Base-by-base conservation (phyloP, 2,797 vertebrate genomes). In the Myoxocephalus aenaeus region DNA sequence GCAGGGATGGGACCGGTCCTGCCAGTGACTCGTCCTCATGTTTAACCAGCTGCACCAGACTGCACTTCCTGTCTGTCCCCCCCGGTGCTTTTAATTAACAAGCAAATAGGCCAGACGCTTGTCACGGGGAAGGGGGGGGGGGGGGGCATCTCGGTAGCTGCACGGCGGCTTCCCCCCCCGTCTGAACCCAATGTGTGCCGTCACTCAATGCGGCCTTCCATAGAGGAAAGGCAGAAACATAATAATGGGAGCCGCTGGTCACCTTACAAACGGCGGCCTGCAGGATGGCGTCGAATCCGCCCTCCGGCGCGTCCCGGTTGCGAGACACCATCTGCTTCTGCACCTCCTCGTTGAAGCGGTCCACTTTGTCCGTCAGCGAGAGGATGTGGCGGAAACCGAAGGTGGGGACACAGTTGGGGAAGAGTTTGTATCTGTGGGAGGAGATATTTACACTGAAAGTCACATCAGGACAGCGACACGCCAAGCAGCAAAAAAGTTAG, bases 191-290 rank as follows among this genome's bases (percentile, higher is more conserved):
- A 58, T 2, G 10, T 42, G 20, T 1, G 17, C 25, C 0, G 11
- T 36, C 17, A 27, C 62, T 15, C 8, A 14, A 46, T 2, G 2
- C 25, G 2, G 25, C 25, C n/a, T n/a, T n/a, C n/a, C n/a, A n/a
- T n/a, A n/a, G n/a, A 34, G 32, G 34, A 8, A 7, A 34, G 34
- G 7, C 1, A 34, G 34, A 8, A 34, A 34, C 1, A 10, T 10
- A 11, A 10, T 10, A 38, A 38, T 3, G 14, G 46, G 7, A 32
- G 34, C 34, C 34, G 1, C 14, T 29, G 0, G 17, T 82, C 91
- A 99, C 98, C 96, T 97, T 97, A 90, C 98, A 99, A 58, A 99
- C 98, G 0, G 97, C 96, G 0, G 98, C 97, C 94, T 99, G 98
- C 80, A 99, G 92, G 56, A 99, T 96, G 2, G 98, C 98, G 34